Evolutionary conservation across 2,888 invertebrate genomes (phyloP).

Genomic region (Scrobipalpa costella): DNA sequence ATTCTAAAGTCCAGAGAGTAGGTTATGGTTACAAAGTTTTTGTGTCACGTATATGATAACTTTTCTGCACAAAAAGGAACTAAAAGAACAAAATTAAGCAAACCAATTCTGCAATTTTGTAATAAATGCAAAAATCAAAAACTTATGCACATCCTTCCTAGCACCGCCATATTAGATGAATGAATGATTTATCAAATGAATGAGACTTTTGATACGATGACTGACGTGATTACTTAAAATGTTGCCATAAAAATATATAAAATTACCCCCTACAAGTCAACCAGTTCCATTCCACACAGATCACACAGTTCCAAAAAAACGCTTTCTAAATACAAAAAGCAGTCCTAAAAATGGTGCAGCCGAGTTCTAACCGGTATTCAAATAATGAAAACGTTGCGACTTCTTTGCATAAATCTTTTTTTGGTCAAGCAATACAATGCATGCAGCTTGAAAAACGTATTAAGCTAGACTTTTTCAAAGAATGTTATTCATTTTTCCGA

Average conservation of each 20-base stretch:
- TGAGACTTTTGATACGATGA: neutral
- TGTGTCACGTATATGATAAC: slow-evolving; percentile 44
- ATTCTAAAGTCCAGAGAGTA: slow-evolving; percentile 53
- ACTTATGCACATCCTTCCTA: slow-evolving; percentile 76
- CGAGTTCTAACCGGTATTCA: too few species aligned
- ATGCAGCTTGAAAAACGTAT: too few species aligned
- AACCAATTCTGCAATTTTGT: slow-evolving; percentile 55
- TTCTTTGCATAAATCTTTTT: too few species aligned
- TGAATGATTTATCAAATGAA: slow-evolving; percentile 18
- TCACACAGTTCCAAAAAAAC: too few species aligned
- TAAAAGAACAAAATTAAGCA: slow-evolving; percentile 44
- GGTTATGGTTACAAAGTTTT: slow-evolving; percentile 40
- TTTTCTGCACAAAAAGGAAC: slow-evolving; percentile 43
- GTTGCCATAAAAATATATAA: neutral
- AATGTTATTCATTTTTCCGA: too few species aligned
- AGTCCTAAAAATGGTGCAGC: too few species aligned
- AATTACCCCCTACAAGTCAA: neutral
- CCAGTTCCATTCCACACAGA: too few species aligned
- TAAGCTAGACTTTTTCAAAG: too few species aligned
- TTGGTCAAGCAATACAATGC: too few species aligned
- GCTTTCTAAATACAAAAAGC: too few species aligned
- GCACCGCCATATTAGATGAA: slow-evolving; percentile 70
- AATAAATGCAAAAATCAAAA: slow-evolving; percentile 69
- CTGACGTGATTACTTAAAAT: slow-evolving; percentile 3
- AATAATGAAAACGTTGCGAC: too few species aligned